Evolutionary conservation across 2,113 vertebrate genomes (phyloP), one percentile per base, ranked within the genome.

Genomic region (Eretmochelys imbricata): DNA sequence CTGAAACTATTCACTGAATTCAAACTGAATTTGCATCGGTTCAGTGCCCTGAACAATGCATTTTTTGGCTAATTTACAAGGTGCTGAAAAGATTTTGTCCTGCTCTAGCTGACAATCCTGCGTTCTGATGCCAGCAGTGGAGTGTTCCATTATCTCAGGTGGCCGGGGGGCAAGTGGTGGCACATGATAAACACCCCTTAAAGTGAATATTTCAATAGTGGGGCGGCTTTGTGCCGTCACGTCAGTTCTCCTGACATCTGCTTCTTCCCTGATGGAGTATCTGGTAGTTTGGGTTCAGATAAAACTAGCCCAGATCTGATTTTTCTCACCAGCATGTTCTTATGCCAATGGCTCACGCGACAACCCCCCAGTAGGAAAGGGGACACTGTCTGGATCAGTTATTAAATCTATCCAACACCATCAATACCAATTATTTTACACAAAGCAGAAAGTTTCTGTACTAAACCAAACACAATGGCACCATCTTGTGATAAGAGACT

Each of bases 361-460:
- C 2, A 3, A 19, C 8, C 25, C 25, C 53, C 35, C 11, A 9
- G 5, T 14, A 80, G 31, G 51, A 51, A 35, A 19, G 17, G n/a
- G n/a, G 10, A 80, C 5, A n/a, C 54, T 49, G 2, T 16, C 14
- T 2, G 38, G 0, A 38, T 54, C 53, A 17, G n/a, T 48, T 78
- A 78, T 78, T 78, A 42, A 78, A 27, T 38, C 80, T 82, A 5
- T 38, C 81, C 25, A 14, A 1, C 80, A 29, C 53, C 10, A 22
- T 35, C 29, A 9, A 46, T 27, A 48, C 13, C 55, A 49, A 11
- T 7, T 55, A 4, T 35, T 49, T 27, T 19, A 17, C 59, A n/a
- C 50, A 25, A 29, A 0, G 1, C 29, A 1, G 1, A 46, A 35
- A 80, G 65, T 38, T 35, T 38, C n/a, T 7, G 25, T 24, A 31